Evolutionary conservation across 2,888 invertebrate genomes (phyloP).

Genomic region (Acanthosepion pharaonis): DNA sequence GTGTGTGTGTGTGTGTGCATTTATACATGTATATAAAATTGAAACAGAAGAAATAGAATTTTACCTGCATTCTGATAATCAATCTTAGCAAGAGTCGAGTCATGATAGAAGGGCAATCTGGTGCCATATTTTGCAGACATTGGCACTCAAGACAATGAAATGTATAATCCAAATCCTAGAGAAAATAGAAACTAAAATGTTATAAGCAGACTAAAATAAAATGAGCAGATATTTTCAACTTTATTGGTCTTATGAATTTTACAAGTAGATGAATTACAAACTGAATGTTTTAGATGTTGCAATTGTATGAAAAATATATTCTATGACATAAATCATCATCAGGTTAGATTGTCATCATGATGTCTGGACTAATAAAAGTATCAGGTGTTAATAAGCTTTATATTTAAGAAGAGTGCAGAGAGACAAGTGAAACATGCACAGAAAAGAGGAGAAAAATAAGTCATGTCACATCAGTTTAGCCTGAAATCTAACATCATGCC

Average conservation of each 20-base stretch:
- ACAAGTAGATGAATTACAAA: background rate
- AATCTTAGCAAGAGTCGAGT: background rate
- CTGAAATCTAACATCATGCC: too few species aligned
- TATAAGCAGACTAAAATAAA: background rate
- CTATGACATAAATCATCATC: background rate
- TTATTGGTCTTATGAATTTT: background rate
- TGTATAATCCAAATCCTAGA: background rate
- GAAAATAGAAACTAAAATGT: background rate
- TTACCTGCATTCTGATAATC: background rate
- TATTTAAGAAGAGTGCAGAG: too few species aligned
- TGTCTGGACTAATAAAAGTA: too few species aligned
- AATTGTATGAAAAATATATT: background rate
- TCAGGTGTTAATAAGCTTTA: too few species aligned
- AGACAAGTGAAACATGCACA: too few species aligned
- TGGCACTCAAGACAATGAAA: background rate
- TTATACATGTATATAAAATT: too few species aligned
- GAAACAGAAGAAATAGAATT: background rate
- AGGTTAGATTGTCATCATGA: too few species aligned
- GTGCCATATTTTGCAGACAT: background rate
- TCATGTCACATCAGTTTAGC: too few species aligned
- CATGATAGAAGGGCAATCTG: background rate
- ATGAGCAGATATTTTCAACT: background rate
- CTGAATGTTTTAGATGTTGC: background rate
- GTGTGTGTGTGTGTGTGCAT: too few species aligned
- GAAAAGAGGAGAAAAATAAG: too few species aligned